Base-by-base conservation (phyloP, 2,888 invertebrate species). In the Schrankia costaestrigalis region DNA sequence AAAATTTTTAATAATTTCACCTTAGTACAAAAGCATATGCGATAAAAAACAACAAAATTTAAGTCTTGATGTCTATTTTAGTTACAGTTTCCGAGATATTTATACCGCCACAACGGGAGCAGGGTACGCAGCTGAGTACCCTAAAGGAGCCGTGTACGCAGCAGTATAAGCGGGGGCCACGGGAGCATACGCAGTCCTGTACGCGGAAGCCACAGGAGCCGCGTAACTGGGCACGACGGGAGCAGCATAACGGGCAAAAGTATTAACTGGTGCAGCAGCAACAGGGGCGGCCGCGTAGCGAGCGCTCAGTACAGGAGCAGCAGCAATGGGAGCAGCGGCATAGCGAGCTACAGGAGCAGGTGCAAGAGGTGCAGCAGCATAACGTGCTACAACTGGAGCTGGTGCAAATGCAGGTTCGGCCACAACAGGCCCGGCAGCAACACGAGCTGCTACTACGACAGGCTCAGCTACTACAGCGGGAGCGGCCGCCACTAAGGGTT, bases 131-230 rank as follows among this genome's bases (percentile, higher is more conserved):
- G 56, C n/a, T n/a, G n/a, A n/a, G n/a, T n/a, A n/a, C n/a, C n/a
- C 49, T 35, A 59, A 55, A 10, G 50, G 55, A 15, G 54, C 50
- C 2, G 22, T 9, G 15, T 31, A 32, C 7, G 52, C 49, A 19
- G 56, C 56, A 6, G 59, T 56, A 59, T 92, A 91, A 24, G 95
- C 85, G 25, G 90, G 90, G 30, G 93, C 92, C 63, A 95, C 92
- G n/a, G n/a, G n/a, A n/a, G n/a, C n/a, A n/a, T 31, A 32, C 7
- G 52, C 49, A 19, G 56, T 56, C 6, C 58, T 56, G 59, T 92
- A 91, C 24, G 95, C 85, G 11, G 91, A 41, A 89, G 80, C 41
- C 87, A n/a, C 1, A 10, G 26, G 17, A 9, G 90, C 63, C 89
- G 90, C 57, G 29, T 61, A 57, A 12, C 59, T 57, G 2, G 61